These are phyloP conservation scores for Orthosia cruda DNA, from an alignment of 2,888 invertebrate species.

Conservation along the genomic window DNA sequence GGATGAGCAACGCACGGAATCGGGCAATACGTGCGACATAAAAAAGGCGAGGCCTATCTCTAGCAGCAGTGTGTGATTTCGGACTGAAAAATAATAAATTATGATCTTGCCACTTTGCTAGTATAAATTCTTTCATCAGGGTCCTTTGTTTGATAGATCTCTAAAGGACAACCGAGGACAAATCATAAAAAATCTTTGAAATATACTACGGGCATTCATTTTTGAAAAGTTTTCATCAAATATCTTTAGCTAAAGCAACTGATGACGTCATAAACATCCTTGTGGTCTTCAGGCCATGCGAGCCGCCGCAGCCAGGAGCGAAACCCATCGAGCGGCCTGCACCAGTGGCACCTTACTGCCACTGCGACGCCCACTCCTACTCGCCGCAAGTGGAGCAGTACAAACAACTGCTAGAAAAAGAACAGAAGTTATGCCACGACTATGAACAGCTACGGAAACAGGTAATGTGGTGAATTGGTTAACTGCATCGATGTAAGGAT, in stretches of 20 bases:
- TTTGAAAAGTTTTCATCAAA: background rate
- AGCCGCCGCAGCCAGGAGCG: slow-evolving; percentile 91
- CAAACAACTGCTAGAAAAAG: slow-evolving; percentile 92
- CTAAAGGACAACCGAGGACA: background rate
- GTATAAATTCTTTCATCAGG: background rate
- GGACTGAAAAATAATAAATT: too few species aligned
- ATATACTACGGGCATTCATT: background rate
- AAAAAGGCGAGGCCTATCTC: too few species aligned
- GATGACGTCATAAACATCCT: background rate
- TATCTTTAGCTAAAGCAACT: background rate
- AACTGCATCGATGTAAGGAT: background rate
- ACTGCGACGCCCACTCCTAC: slow-evolving; percentile 93
- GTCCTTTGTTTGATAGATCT: background rate
- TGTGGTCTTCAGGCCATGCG: slow-evolving; percentile 88
- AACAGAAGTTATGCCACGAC: slow-evolving; percentile 91
- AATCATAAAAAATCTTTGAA: background rate
- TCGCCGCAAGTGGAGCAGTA: slow-evolving; percentile 92
- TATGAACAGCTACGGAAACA: slow-evolving; percentile 88
- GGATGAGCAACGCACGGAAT: too few species aligned
- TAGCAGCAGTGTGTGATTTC: too few species aligned
- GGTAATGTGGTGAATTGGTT: slow-evolving; percentile 71
- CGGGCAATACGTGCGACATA: too few species aligned
- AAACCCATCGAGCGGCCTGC: slow-evolving; percentile 87
- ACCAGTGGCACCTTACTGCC: slow-evolving; percentile 92
- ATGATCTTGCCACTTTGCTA: too few species aligned